Evolutionary conservation across 2,888 invertebrate species (phyloP).

Genomic region (Stenichneumon culpator): DNA sequence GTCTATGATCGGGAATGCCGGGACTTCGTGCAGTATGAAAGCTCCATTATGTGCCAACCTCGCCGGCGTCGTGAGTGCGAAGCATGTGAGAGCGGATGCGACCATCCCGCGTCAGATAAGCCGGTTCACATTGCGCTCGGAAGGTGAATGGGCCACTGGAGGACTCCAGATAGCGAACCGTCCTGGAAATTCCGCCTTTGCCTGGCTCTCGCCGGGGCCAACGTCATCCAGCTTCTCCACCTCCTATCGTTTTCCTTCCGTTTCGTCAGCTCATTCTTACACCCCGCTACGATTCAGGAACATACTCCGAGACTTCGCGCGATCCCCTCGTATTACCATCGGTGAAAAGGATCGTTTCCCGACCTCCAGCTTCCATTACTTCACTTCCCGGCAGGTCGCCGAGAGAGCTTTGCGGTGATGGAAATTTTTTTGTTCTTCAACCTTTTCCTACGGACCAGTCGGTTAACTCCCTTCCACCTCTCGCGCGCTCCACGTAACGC

Average conservation of each 20-base stretch:
- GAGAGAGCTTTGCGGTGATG: background rate
- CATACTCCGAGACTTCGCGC: background rate
- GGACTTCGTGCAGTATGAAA: background rate
- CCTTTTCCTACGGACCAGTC: slow-evolving; percentile 3
- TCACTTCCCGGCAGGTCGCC: background rate
- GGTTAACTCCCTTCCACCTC: slow-evolving; percentile 7
- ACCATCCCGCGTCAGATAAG: slow-evolving; percentile 21
- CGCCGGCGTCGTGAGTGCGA: background rate
- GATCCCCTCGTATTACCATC: background rate
- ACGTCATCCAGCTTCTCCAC: background rate
- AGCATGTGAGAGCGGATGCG: background rate
- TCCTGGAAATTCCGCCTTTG: slow-evolving; percentile 7
- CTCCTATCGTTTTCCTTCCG: background rate
- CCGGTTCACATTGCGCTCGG: background rate
- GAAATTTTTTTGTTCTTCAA: slow-evolving; percentile 22
- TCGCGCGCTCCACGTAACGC: background rate
- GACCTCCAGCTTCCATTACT: slow-evolving; percentile 26
- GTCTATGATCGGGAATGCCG: background rate
- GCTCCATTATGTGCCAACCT: slow-evolving; percentile 14
- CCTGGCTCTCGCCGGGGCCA: background rate
- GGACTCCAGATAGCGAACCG: background rate
- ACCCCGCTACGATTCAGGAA: background rate
- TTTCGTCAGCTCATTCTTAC: background rate
- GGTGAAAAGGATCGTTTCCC: slow-evolving; percentile 17
- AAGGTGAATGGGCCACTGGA: slow-evolving; percentile 33